phyloP scores from a whole-genome alignment of 2,113 vertebrate genomes.

The Psettodes erumei region DNA sequence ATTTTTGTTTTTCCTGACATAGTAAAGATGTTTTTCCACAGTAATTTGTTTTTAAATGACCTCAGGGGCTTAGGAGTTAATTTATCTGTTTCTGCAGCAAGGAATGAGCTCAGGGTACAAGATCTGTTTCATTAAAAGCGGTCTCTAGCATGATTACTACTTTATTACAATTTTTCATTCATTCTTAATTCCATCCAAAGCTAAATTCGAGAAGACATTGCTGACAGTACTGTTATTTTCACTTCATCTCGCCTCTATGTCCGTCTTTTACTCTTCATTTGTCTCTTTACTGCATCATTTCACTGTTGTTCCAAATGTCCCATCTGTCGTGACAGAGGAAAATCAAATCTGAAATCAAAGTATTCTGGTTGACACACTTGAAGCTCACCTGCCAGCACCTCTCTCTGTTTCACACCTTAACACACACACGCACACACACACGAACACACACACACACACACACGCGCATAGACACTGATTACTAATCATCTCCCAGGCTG shows the following conservation, averaged over 20 bases:
- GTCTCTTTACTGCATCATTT: conserved; percentile 4
- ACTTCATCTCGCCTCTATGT: conserved; percentile 3
- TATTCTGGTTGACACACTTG: not conserved
- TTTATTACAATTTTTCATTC: not conserved
- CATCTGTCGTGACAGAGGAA: not conserved
- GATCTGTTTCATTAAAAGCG: not conserved
- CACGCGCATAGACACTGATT: conserved; percentile 31
- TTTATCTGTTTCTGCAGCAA: conserved; percentile 45
- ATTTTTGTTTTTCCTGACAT: not conserved
- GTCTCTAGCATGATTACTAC: not conserved
- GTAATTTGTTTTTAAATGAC: conserved; percentile 32
- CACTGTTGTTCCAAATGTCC: not conserved
- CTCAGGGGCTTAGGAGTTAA: conserved; percentile 38
- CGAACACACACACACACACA: too few species aligned
- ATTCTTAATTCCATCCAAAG: conserved; percentile 5
- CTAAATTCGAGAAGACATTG: not conserved
- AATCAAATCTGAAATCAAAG: not conserved
- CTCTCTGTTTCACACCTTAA: conserved; percentile 9
- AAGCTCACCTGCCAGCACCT: not conserved
- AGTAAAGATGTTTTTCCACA: not conserved
- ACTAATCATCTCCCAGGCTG: conserved; percentile 10
- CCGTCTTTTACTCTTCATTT: not conserved
- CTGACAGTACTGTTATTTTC: conserved; percentile 3
- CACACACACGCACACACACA: too few species aligned
- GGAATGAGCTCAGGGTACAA: conserved; percentile 4